A percentile compares a stretch with the other conserved stretches of the same genome.
Evolutionary conservation across 1,140 invertebrate genomes (phyloP).

Genomic region (Mya arenaria): DNA sequence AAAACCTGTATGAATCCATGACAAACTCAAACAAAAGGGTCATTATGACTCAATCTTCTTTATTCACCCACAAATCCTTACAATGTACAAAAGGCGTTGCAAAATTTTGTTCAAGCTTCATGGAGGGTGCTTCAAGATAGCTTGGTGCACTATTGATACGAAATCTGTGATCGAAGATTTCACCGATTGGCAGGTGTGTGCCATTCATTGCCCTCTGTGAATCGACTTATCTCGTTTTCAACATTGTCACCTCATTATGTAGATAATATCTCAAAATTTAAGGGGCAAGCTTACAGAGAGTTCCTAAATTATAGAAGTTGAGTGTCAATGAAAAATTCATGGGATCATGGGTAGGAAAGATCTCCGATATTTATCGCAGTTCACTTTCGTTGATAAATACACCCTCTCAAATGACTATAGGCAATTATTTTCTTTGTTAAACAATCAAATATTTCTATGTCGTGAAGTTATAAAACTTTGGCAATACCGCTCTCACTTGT

Average conservation of each 20-base stretch:
- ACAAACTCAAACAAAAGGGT: constrained; percentile 21
- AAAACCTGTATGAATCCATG: no score
- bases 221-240: background rate
- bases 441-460: no score
- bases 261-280: constrained; percentile 42
- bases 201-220: constrained; percentile 5
- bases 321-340: background rate
- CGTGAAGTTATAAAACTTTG: no score
- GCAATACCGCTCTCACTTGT: no score
- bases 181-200: constrained; percentile 41
- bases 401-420: no score
- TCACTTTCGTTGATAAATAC: background rate
- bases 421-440: no score
- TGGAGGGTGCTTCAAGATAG: no score
- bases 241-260: constrained; percentile 38
- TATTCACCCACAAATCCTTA: no score
- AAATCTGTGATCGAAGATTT: background rate
- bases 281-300: no score
- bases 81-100: no score
- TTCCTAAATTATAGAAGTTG: no score
- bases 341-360: background rate
- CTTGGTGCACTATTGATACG: background rate
- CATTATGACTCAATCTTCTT: background rate
- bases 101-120: no score
- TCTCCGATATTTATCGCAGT: background rate